Base-by-base conservation (phyloP, 2,797 vertebrate species). In the Liparis tanakae region DNA sequence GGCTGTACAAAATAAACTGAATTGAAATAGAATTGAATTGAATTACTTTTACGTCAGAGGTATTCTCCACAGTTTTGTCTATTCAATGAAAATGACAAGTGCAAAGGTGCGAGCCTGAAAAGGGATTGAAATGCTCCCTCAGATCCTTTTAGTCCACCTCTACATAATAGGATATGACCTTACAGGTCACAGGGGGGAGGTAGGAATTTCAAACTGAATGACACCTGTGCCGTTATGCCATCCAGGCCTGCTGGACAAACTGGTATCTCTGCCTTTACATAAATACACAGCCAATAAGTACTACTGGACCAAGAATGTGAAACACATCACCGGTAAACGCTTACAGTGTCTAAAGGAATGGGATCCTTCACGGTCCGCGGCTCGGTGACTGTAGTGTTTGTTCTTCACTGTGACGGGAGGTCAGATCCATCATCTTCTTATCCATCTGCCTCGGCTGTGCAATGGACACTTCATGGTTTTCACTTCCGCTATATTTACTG, bases 221-320 rank as follows among this genome's bases (percentile, higher is more conserved):
- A 67, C 67, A 54, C 10, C 37, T 18, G 22, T 70, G 10, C 6
- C 4, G 25, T 20, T 62, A 30, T 7, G 37, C n/a, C n/a, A 22
- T 74, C 62, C 15, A 51, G 8, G 10, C 36, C 18, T 15, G 6
- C 14, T 41, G 25, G 65, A 48, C 55, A 58, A 72, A 43, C 25
- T 41, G 20, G 46, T 60, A 7, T 7, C 2, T 50, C 17, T 37
- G 7, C n/a, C 17, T 59, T 50, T 9, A 59, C 4, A 17, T 48
- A 4, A n/a, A 20, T 20, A 50, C 48, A 48, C 44, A 41, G 41
- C 36, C 6, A 6, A 36, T 6, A 36, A 10, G 7, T 39, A 8
- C 10, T 39, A 39, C 37, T 39, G 37, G 10, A 4, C 34, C 34
- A 39, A 9, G 8, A 6, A 43, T 43, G 9, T 13, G 12, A 43